A percentile compares a stretch with the other conserved stretches of the same genome.
Conservation (phyloP, 2,113 vertebrate genomes). For the Romanogobio albipinnatus region DNA sequence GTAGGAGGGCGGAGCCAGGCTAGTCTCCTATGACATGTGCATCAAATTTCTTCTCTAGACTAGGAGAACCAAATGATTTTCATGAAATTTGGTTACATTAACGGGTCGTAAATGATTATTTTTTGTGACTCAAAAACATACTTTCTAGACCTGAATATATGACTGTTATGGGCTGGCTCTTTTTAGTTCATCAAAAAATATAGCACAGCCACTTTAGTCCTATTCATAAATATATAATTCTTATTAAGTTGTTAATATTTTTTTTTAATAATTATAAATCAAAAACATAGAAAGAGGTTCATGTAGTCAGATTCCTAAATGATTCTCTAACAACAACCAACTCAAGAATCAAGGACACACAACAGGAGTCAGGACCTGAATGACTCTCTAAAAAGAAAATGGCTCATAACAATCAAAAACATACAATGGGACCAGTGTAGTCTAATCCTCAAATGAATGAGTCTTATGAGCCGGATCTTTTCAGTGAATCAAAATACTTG, state of each 20-base stretch:
- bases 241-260: neutral
- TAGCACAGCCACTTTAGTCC: neutral
- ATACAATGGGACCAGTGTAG: neutral
- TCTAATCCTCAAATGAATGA: neutral
- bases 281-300: neutral
- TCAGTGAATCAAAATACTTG: neutral
- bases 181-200: neutral
- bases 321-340: neutral
- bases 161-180: neutral
- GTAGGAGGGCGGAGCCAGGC: too few relatives aligned
- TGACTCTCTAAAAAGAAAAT: neutral
- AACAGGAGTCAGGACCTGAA: neutral
- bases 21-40: neutral
- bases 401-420: neutral
- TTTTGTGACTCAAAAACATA: neutral
- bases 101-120: neutral
- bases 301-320: neutral
- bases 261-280: neutral
- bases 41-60: neutral
- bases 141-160: neutral
- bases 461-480: neutral
- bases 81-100: neutral
- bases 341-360: neutral
- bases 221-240: neutral
- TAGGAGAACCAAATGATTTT: neutral